These are phyloP conservation scores for Pseudopodoces humilis DNA, from an alignment of 2,113 vertebrate genomes.

Conservation along the genomic window DNA sequence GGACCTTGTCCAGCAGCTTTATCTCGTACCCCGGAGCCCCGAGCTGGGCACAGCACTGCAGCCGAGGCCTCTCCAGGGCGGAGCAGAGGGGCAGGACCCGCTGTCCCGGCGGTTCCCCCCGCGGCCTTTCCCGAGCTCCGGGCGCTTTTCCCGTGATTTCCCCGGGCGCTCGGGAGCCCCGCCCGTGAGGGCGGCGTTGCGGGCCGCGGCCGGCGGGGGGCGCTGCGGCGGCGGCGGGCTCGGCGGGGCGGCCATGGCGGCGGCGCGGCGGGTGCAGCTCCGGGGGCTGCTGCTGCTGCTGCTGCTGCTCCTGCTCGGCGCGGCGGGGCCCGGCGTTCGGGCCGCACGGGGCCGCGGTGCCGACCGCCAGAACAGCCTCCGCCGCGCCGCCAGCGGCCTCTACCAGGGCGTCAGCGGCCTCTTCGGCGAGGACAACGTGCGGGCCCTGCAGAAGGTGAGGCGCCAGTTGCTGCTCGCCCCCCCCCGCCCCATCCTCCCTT, in stretches of 20 bases:
- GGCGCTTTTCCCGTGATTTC: too few species aligned
- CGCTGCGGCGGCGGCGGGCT: background rate
- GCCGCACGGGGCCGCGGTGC: conserved; percentile 80
- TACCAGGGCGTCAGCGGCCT: conserved; percentile 86
- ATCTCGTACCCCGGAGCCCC: background rate
- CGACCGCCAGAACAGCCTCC: conserved; percentile 83
- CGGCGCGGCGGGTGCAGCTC: background rate
- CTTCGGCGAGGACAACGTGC: conserved; percentile 91
- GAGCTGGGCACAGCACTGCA: background rate
- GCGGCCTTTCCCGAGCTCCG: too few species aligned
- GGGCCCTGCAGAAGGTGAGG: conserved; percentile 86
- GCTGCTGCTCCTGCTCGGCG: conserved; percentile 47
- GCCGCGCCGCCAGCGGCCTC: conserved; percentile 81
- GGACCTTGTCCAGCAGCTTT: background rate
- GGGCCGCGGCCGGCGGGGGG: background rate
- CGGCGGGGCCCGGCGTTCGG: conserved; percentile 56
- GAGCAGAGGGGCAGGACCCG: rapidly evolving
- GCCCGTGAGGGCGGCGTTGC: background rate
- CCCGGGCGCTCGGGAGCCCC: background rate
- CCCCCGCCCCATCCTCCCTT: background rate
- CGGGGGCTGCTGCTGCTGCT: background rate
- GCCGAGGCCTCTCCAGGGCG: rapidly evolving
- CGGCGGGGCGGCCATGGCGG: background rate
- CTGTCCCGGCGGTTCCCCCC: too few species aligned
- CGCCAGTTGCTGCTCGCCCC: too few species aligned